Conservation (phyloP, 2,888 invertebrate species). For the Hyppa rectilinea region DNA sequence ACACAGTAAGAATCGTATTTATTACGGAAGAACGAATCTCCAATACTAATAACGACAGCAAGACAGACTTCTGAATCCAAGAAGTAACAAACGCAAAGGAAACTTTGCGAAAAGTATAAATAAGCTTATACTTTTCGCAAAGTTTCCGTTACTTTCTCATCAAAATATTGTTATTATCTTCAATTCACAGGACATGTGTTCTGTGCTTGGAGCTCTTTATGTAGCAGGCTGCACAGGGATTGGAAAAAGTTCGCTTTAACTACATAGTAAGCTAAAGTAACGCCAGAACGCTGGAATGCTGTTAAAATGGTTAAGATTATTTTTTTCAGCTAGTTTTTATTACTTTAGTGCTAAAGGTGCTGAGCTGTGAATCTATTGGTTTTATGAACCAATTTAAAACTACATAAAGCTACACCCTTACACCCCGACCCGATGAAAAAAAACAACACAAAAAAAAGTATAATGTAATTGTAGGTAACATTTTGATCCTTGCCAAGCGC, state of each 20-base stretch:
- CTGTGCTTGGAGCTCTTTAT: conserved; percentile 25
- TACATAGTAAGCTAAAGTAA: too few species aligned
- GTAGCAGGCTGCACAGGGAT: conserved; percentile 39
- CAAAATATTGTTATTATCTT: conserved; percentile 5
- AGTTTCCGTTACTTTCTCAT: background rate
- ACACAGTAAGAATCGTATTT: background rate
- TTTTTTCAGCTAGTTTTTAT: background rate
- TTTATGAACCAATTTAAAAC: too few species aligned
- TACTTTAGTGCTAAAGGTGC: background rate
- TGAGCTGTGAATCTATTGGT: too few species aligned
- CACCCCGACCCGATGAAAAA: too few species aligned
- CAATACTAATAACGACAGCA: background rate
- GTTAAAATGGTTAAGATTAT: background rate
- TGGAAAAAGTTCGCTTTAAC: conserved; percentile 14
- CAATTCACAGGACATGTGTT: conserved; percentile 10
- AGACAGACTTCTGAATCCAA: background rate
- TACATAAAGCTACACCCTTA: too few species aligned
- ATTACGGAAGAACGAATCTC: background rate
- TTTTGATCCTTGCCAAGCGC: too few species aligned
- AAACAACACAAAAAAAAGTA: too few species aligned
- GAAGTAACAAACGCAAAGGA: too few species aligned
- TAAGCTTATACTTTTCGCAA: background rate
- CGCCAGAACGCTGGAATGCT: background rate
- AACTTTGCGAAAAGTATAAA: too few species aligned
- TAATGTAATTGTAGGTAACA: too few species aligned